Evolutionary conservation across 2,888 invertebrate genomes (phyloP), one percentile per base, ranked within the genome.

Genomic region (Dryobota labecula): DNA sequence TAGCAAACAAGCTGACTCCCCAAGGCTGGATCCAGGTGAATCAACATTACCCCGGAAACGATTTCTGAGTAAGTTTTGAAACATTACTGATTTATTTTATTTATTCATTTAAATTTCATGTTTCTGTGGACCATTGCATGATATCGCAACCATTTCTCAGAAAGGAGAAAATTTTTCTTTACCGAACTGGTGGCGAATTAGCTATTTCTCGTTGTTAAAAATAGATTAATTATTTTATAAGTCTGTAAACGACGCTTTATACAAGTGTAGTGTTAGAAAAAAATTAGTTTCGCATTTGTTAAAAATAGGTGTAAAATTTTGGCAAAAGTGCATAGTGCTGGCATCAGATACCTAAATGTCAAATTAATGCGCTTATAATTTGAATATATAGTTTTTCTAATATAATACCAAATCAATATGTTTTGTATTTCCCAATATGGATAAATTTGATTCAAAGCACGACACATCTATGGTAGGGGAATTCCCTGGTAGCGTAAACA

Each of bases 1-100:
- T 18, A 43, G 20, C 11, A 30, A 18, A 11, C 43, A 33, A 49
- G 43, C 49, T 6, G 8, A 30, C 0, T 38, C 38, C 0, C 33
- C 27, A 18, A 56, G 38, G n/a, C 3, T 70, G 60, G 76, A 80
- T 1, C 71, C 66, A 20, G 71, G 81, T 2, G 78, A 57, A 43
- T 38, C 71, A n/a, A 24, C 30, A 45, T 45, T 78, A n/a, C 20
- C 43, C 2, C 36, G 82, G 27, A 80, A 82, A 36, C 57, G 45
- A 49, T 54, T 71, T 30, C 36, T 0, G 7, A 13, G 80, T 81
- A 66, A 70, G 82, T 80, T 75, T 53, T 27, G 20, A 15, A 49
- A 27, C 8, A n/a, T 7, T 18, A n/a, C 15, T 15, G 1, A 20
- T 67, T 33, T 20, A 13, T 27, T 15, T 30, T 18, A 41, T 30